Conservation (phyloP, 2,797 vertebrate species). For the Momotus momota region DNA sequence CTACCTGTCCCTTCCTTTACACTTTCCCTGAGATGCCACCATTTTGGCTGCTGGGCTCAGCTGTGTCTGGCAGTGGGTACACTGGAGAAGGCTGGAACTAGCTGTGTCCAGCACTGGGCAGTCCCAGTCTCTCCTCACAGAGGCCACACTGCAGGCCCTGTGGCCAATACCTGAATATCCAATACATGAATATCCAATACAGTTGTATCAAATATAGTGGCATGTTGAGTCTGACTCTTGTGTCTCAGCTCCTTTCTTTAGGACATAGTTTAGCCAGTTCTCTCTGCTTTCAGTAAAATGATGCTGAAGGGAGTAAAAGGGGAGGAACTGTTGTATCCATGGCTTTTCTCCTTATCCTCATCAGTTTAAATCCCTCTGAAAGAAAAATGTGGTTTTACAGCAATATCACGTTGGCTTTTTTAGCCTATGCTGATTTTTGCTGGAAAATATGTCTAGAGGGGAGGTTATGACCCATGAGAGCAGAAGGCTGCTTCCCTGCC, state of each 20-base stretch:
- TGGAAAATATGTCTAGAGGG: background rate
- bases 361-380: background rate
- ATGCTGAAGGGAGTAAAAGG: background rate
- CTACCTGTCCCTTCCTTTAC: background rate
- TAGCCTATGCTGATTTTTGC: background rate
- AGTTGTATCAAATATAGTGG: background rate
- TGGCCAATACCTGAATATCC: background rate
- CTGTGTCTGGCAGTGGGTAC: background rate
- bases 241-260: background rate
- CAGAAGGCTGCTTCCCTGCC: background rate
- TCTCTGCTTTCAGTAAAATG: background rate
- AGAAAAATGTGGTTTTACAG: background rate
- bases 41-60: background rate
- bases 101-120: background rate
- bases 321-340: fast-evolving
- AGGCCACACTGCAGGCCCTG: background rate
- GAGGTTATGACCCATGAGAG: background rate
- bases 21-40: fast-evolving
- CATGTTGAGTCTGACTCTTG: background rate
- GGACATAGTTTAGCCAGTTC: background rate
- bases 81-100: no score
- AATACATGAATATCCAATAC: background rate
- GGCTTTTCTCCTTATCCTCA: background rate
- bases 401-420: background rate
- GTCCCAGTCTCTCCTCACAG: fast-evolving